Base-by-base conservation (phyloP, 92 coral and sea anemone genomes). In the Porites divaricata region DNA sequence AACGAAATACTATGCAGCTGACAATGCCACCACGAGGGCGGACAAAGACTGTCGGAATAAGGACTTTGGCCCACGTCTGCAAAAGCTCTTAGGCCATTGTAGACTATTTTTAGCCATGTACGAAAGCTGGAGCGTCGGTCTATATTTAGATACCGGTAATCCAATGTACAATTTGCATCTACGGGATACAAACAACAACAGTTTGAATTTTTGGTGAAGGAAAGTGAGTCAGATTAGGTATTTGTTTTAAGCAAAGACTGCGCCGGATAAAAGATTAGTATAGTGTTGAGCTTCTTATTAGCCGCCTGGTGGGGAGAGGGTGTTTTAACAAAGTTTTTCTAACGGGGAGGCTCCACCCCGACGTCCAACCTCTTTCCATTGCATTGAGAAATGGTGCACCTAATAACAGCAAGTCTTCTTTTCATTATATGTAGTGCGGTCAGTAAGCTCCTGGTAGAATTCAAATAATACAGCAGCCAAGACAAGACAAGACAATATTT, bases 141-240 rank as follows among this genome's bases (percentile, higher is more conserved):
- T 69, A 80, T 9, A 80, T 68, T 54, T 80, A 80, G 85, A 41
- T 70, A n/a, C n/a, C n/a, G n/a, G n/a, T n/a, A 68, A 19, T 1
- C 59, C 45, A 35, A 35, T 35, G 45, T 5, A 51, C 13, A 20
- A 61, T 6, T 61, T 20, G 14, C 24, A 80, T 28, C 63, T 54
- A 41, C 15, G 23, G 24, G 51, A 64, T 23, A 58, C 70, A 45
- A 62, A 11, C n/a, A 76, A 16, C 20, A 61, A 61, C 7, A 8
- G 35, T 67, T 7, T 35, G 45, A 35, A 35, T 35, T 35, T 35
- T 35, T 35, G 45, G 45, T 35, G 45, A 35, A 35, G 45, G 45
- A 35, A 35, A 35, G 45, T 35, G 45, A 35, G 45, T 35, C 6
- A 35, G 45, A 35, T 35, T 35, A 35, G 45, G 45, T 35, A 0